Percentiles rank a stretch among this genome's conserved stretches.
phyloP scores from a whole-genome alignment of 2,797 vertebrate genomes.

The Chlorospingus flavigularis region DNA sequence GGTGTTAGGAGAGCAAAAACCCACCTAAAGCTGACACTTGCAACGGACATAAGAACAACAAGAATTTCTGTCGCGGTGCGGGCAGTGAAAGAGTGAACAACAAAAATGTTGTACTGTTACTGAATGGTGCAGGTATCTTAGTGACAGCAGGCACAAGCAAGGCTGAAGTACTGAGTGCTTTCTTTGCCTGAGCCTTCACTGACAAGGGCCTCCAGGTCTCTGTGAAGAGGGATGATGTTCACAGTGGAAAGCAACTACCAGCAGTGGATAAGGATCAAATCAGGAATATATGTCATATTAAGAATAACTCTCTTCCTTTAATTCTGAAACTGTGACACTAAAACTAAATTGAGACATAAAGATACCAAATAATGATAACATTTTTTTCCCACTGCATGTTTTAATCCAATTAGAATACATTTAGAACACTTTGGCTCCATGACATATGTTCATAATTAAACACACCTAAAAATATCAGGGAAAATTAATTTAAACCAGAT shows the following conservation, averaged over 20 bases:
- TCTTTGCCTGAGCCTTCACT: not conserved
- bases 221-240: not conserved
- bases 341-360: not conserved
- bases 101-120: not conserved
- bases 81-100: not conserved
- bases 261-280: not conserved
- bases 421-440: not conserved
- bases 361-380: not conserved
- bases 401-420: not conserved
- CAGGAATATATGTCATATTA: not conserved
- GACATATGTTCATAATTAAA: not conserved
- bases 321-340: not conserved
- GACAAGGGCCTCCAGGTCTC: not conserved
- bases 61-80: rapidly evolving
- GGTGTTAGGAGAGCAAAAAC: not conserved
- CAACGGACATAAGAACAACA: not conserved
- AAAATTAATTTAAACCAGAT: not conserved
- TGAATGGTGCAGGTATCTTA: not conserved
- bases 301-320: not conserved
- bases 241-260: not conserved
- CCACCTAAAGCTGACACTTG: not conserved
- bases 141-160: not conserved
- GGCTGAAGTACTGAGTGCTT: not conserved
- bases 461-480: not conserved
- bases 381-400: not conserved